Percentiles rank a stretch among this genome's conserved stretches.
phyloP scores from a whole-genome alignment of 2,888 invertebrate genomes.

The Prosopocoilus inquinatus region DNA sequence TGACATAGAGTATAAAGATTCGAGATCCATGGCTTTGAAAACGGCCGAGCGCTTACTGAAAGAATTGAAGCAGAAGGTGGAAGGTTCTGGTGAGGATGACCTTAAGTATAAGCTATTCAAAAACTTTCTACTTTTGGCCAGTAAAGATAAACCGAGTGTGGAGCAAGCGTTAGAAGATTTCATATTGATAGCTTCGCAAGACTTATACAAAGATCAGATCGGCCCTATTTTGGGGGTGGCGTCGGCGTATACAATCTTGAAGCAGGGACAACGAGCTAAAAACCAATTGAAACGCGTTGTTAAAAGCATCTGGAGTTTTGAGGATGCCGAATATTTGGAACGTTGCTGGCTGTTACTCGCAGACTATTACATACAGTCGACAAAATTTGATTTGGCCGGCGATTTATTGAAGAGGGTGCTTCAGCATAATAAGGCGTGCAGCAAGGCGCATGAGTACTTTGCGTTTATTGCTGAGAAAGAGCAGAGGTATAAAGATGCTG shows the following conservation, averaged over 20 bases:
- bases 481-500: constrained; percentile 83
- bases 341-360: constrained; percentile 93
- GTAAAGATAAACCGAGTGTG: constrained; percentile 78
- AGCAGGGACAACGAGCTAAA: constrained; percentile 88
- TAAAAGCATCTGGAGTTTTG: constrained; percentile 86
- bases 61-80: constrained; percentile 67
- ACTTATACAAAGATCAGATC: constrained; percentile 73
- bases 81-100: constrained; percentile 62
- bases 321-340: constrained; percentile 94
- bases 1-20: constrained; percentile 64
- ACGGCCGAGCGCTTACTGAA: constrained; percentile 70
- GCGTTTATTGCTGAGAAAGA: constrained; percentile 90
- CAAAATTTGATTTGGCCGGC: constrained; percentile 82
- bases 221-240: constrained; percentile 77
- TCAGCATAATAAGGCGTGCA: constrained; percentile 83
- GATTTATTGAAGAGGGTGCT: constrained; percentile 76
- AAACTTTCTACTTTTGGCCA: constrained; percentile 80
- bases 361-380: constrained; percentile 81
- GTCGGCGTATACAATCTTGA: constrained; percentile 77
- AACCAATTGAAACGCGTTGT: constrained; percentile 88
- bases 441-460: constrained; percentile 84
- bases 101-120: constrained; percentile 69
- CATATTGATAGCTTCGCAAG: constrained; percentile 67
- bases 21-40: constrained; percentile 76
- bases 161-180: constrained; percentile 83